Evolutionary conservation across 2,113 vertebrate genomes (phyloP), one percentile per base, ranked within the genome.

Genomic region (Peromyscus maniculatus): DNA sequence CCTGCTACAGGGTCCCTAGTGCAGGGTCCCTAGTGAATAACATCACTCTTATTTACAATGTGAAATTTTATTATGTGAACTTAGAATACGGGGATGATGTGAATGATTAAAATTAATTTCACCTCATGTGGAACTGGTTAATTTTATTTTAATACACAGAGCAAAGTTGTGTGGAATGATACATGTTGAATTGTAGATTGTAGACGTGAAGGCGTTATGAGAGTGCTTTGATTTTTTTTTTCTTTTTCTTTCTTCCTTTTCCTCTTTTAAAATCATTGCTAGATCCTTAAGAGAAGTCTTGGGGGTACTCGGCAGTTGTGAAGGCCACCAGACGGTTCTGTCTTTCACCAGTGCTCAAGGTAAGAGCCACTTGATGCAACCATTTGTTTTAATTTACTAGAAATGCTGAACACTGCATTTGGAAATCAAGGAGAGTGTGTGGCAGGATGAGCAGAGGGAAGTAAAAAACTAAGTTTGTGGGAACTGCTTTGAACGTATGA

Each of bases 301-400:
- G 83, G 69, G 28, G 36, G 87, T 95, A 36, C 46, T 62, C 74
- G 49, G 5, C 77, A 52, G 19, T 91, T 46, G 19, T 95, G 90
- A 93, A 96, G 91, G 91, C 69, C 83, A 55, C 71, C 69, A 75
- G 72, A 96, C 36, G 79, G 26, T 97, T 95, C 89, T 75, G 75
- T 92, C 24, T 94, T 86, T 80, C 78, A 59, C 93, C 82, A 62
- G 21, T 0, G 1, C 75, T n/a, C 33, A 75, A 96, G 94, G 98
- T 98, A 97, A 97, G 97, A 84, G 78, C 78, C n/a, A 13, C 93
- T 90, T 95, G 67, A 84, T 69, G 62, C 91, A 91, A 93, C 39
- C 83, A 77, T 87, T 83, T 83, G n/a, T 55, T 91, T 49, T 93
- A 7, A 26, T 72, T 8, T 16, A 5, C 55, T 88, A 93, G 49